Evolutionary conservation across 2,113 vertebrate species (phyloP), one percentile per base, ranked within the genome.

Genomic region (Rhinolophus ferrumequinum): DNA sequence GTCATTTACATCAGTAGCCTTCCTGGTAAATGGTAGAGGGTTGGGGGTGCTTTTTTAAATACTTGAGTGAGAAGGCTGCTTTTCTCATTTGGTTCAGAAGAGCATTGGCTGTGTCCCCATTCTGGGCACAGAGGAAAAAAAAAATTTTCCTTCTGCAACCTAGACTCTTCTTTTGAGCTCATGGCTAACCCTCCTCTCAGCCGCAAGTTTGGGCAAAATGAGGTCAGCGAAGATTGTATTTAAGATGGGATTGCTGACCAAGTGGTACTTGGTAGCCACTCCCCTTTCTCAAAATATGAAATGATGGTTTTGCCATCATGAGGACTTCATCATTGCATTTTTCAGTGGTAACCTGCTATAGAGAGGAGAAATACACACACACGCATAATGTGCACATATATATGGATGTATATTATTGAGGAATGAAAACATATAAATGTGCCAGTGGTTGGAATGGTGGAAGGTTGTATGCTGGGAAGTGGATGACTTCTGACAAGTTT

Each of bases 101-200:
- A 58, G 24, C 26, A 14, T 72, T 80, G 64, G n/a, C 60, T 88
- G 4, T 69, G 8, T 81, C 15, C 22, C 11, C 1, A 14, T 88
- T 69, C 54, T 79, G 73, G 30, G 28, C 15, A 69, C 0, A 28
- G 30, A 72, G 21, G 12, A 76, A 84, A 58, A 64, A 22, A 80
- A 22, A 80, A 26, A 19, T 13, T 76, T 47, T 76, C 38, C 30
- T 80, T 62, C 22, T 16, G 54, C 11, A 72, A 56, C 24, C 54
- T 73, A 47, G n/a, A 62, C 38, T 92, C 38, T 73, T 88, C 28
- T 84, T 95, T 95, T 70, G 58, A 70, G 41, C 15, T 77, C 38
- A 50, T 30, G 18, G 21, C 7, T 95, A 66, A 26, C 30, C 26
- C 8, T 64, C 14, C 33, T 64, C 33, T 10, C 14, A 94, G 66